These are phyloP conservation scores for Diplosoma virens DNA, from an alignment of 23 tunicate species.

Conservation along the genomic window DNA sequence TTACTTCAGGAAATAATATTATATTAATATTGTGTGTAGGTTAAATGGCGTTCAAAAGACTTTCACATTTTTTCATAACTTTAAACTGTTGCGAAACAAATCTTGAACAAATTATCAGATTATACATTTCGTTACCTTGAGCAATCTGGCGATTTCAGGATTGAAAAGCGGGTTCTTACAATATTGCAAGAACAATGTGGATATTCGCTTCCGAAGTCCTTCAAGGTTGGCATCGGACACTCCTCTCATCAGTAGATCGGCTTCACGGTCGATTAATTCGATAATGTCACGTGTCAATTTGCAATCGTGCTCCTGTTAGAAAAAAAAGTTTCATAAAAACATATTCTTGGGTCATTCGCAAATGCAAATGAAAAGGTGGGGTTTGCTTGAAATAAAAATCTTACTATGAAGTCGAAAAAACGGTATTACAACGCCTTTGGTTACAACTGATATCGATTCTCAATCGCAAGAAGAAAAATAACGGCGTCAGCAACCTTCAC, in stretches of 20 bases:
- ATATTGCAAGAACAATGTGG: constrained; percentile 83
- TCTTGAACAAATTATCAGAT: background rate
- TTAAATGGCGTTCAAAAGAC: no score
- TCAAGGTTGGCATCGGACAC: constrained; percentile 75
- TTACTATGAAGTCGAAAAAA: background rate
- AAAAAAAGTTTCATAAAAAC: constrained; percentile 38
- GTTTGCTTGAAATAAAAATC: no score
- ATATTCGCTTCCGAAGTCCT: constrained; percentile 85
- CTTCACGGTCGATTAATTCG: constrained; percentile 95
- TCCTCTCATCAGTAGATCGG: constrained; percentile 95
- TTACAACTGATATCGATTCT: no score
- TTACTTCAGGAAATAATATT: no score
- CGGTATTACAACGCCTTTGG: background rate
- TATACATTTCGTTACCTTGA: constrained; percentile 50
- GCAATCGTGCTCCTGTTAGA: constrained; percentile 82
- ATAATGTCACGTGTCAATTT: constrained; percentile 95
- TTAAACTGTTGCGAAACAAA: no score
- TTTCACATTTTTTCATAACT: no score
- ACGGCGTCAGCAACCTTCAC: no score
- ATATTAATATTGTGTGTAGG: no score
- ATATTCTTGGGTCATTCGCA: constrained; percentile 46
- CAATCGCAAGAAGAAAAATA: no score
- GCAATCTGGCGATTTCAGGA: constrained; percentile 94
- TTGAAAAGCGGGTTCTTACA: constrained; percentile 95
- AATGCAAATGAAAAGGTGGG: background rate